Base-by-base conservation (phyloP, 2,888 invertebrate species). In the Drymonia ruficornis region DNA sequence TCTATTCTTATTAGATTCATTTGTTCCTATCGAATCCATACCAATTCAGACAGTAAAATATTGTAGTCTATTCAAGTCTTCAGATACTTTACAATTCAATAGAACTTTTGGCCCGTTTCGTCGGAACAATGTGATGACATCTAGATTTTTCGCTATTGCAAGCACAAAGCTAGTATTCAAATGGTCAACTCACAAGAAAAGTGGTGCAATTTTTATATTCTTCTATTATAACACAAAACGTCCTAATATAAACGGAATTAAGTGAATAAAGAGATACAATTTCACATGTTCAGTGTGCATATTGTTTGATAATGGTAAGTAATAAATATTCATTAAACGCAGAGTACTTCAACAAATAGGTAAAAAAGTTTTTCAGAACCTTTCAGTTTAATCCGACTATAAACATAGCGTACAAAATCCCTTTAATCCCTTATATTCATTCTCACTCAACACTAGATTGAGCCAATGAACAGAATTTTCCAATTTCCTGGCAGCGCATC, bases 391-490 rank as follows among this genome's bases (percentile, higher is more conserved):
- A 9, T 8, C 40, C 9, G 16, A 9, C 16, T 9, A 16, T 40
- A 40, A 40, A 40, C 40, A 16, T 8, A 16, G 15, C 15, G 11
- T 36, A 36, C 36, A 11, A 7, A 15, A 6, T 15, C 15, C 9
- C 38, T 38, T 28, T 28, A 40, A n/a, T n/a, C n/a, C n/a, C n/a
- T n/a, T n/a, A n/a, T n/a, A n/a, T n/a, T 40, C 56, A 53, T 56
- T 61, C 52, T 49, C 47, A 42, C 43, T 48, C 50, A 31, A 42
- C 16, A 45, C 55, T 56, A 60, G 46, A 59, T 54, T 52, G 58
- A 61, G 52, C 60, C 64, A 70, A 65, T 55, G 65, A 63, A 60
- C 54, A 56, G 67, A 57, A 65, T 63, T 68, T 72, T 74, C 66
- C 68, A 73, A 75, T 75, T 72, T 72, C 75, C 71, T 66, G 52